Evolutionary conservation across 35 echinoderm and acorn worm genomes (phyloP).

Genomic region (Lytechinus variegatus): DNA sequence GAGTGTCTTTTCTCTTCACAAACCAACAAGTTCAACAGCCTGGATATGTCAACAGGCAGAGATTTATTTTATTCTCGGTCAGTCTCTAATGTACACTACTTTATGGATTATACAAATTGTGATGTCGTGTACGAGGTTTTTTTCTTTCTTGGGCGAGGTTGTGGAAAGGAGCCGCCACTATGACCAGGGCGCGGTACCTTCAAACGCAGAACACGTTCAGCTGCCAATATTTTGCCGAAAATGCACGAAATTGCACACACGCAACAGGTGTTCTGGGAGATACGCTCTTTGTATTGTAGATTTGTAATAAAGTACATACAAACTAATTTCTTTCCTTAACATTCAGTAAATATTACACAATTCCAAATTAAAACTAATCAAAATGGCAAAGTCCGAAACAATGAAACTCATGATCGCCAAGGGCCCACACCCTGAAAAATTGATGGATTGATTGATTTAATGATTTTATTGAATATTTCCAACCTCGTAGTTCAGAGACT

Average conservation of each 20-base stretch:
- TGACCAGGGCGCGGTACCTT: slow-evolving; percentile 17
- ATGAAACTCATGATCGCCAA: no score
- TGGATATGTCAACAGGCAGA: slow-evolving; percentile 40
- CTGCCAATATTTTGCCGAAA: not conserved
- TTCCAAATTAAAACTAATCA: not conserved
- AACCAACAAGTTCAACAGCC: slow-evolving; percentile 30
- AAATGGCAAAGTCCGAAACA: no score
- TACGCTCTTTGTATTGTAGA: not conserved
- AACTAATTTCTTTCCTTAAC: no score
- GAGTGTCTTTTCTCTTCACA: slow-evolving; percentile 36
- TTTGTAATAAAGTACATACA: no score
- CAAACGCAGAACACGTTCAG: not conserved
- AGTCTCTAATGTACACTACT: slow-evolving; percentile 34
- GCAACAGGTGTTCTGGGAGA: not conserved
- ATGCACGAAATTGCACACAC: not conserved
- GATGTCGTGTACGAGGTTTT: not conserved
- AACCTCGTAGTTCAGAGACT: no score
- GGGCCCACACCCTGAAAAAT: no score
- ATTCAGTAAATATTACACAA: not conserved
- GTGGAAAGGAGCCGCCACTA: not conserved
- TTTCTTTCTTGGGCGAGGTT: not conserved
- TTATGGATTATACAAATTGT: slow-evolving; percentile 44
- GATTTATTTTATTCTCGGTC: slow-evolving; percentile 25
- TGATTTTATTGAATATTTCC: no score
- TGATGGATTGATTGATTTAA: no score